Base-by-base conservation (phyloP, 2,888 invertebrate genomes). In the Drosophila acutilabella region DNA sequence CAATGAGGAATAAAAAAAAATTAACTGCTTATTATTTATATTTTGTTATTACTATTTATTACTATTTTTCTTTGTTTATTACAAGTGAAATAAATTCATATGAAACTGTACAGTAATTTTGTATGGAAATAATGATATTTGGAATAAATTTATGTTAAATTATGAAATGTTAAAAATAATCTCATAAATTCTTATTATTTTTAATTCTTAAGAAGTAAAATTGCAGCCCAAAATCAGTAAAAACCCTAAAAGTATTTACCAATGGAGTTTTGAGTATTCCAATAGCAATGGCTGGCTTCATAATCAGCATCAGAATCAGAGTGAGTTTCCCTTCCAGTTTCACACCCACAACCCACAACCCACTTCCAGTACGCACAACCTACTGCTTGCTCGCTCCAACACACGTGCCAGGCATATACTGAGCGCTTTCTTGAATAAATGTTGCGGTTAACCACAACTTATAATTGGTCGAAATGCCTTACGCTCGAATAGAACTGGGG, bases 371-470 rank as follows among this genome's bases (percentile, higher is more conserved):
- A 11, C 57, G 45, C 59, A 26, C 36, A 23, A n/a, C 26, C 60
- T 53, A 52, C 58, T 41, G 73, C 81, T 64, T 38, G 64, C 71
- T 47, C 59, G 64, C 74, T 88, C 67, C 71, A 75, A 78, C 88
- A 33, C 71, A 68, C 58, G 44, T 14, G 45, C 40, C 51, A 40
- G 78, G 80, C 71, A 73, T 74, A 70, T 70, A 76, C 78, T 76
- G 87, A 88, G 84, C 82, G 87, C 89, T 90, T 89, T 90, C 90
- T 88, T 86, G 88, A 90, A 91, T 90, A 90, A 90, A 90, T 91
- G 91, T 91, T 92, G 92, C 89, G 92, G 92, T 92, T 92, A 92
- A 92, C 92, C 92, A 79, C 92, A 92, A 91, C 91, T 91, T 92
- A 90, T 92, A 92, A 92, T 92, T 92, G 92, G 92, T 91, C 89